Base-by-base conservation (phyloP, 30 jellyfish, hydroid and myxozoan species). In the Haliclystus octoradiatus region DNA sequence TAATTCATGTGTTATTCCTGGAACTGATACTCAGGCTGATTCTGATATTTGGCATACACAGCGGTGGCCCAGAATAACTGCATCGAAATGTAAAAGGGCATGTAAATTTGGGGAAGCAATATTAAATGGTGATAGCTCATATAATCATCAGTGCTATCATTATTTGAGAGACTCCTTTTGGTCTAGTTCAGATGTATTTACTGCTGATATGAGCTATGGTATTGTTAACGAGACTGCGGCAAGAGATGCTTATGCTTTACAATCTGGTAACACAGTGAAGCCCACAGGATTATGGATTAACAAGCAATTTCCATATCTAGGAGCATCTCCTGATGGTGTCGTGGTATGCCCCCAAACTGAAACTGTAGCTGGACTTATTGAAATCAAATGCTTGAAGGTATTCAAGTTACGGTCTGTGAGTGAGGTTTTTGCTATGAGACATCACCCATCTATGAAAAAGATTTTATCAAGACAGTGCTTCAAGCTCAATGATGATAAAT, bases 391-490 rank as follows among this genome's bases (percentile, higher is more conserved):
- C 57, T 40, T 40, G 57, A 19, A 40, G 57, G 14, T 40, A 19
- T 40, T 40, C 19, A 19, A 9, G 19, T 9, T 9, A 9, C 9
- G 57, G 19, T 5, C 57, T 5, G 14, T 40, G 9, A 19, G 14
- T 5, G 57, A 40, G 19, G 57, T 40, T 40, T 19, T 5, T 9
- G 14, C 14, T 40, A 5, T 40, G 57, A 40, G 19, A 40, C 14
- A 40, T 40, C 14, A 40, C 57, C 57, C 57, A 5, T 9, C 19
- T 19, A 40, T 40, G 57, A 40, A 40, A 40, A 40, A 40, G 57
- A 31, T 65, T 28, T 49, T 80, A 60, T 50, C 57, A 1, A 22
- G 81, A 27, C 93, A 80, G 35, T 80, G 87, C 65, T 80, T 80
- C 76, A 66, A 49, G 1, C 76, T 66, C 14, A 50, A 30, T 50